Conservation (phyloP, 2,797 vertebrate species). For the Ataeniobius toweri region DNA sequence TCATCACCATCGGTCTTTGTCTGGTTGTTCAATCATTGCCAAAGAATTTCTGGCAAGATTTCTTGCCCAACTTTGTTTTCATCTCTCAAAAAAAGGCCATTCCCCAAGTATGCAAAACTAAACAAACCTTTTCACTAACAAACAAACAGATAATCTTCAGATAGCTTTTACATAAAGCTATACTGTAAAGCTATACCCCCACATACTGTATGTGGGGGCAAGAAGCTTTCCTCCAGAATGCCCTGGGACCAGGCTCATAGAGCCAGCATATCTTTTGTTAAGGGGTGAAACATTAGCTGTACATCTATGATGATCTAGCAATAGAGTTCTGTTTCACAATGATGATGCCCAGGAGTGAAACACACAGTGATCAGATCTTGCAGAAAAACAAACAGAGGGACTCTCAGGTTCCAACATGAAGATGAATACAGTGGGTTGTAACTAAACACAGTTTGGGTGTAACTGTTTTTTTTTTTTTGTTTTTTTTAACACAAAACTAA, state of each 20-base stretch:
- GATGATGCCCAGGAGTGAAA: slow-evolving; percentile 69
- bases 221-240: slow-evolving; percentile 48
- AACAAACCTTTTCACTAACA: slow-evolving; percentile 17
- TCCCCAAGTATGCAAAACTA: slow-evolving; percentile 29
- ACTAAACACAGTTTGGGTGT: slow-evolving; percentile 65
- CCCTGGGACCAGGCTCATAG: slow-evolving; percentile 36
- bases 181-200: too few relatives aligned
- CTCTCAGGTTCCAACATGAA: slow-evolving; percentile 67
- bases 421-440: slow-evolving; percentile 61
- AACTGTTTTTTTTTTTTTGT: slow-evolving; percentile 22
- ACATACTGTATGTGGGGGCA: slow-evolving; percentile 44
- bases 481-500: slow-evolving; percentile 3
- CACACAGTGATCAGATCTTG: slow-evolving; percentile 39
- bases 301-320: slow-evolving; percentile 59
- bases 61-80: slow-evolving; percentile 13
- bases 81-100: neutral
- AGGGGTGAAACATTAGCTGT: slow-evolving; percentile 69
- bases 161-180: slow-evolving; percentile 2
- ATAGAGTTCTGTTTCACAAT: slow-evolving; percentile 47
- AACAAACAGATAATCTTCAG: slow-evolving; percentile 8
- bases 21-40: slow-evolving; percentile 38
- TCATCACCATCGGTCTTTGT: slow-evolving; percentile 30
- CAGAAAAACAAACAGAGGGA: slow-evolving; percentile 43
- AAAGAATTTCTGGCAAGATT: slow-evolving; percentile 48
- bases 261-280: slow-evolving; percentile 64